phyloP scores from a whole-genome alignment of 1,140 invertebrate species.

The Zaprionus tsacasi region DNA sequence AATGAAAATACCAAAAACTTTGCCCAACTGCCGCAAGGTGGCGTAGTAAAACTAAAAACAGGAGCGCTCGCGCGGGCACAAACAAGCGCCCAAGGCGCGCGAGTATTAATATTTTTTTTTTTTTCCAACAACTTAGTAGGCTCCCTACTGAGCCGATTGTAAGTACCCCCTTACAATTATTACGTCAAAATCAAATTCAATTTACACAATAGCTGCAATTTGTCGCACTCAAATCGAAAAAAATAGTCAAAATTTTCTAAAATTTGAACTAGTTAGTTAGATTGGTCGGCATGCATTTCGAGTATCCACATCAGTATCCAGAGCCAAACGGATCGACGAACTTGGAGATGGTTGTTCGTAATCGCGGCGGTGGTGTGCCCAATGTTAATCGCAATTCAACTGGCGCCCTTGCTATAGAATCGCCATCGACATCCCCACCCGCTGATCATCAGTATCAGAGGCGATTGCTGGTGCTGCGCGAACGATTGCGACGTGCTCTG shows the following conservation, averaged over 20 bases:
- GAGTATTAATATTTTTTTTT: neutral
- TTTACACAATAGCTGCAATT: neutral
- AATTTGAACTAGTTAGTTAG: neutral
- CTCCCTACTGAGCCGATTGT: no score
- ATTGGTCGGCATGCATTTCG: conserved; percentile 35
- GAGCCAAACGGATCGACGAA: neutral
- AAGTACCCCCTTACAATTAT: no score
- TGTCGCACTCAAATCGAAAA: conserved; percentile 21
- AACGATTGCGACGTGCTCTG: conserved; percentile 56
- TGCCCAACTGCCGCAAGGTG: conserved; percentile 19
- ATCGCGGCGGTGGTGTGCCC: conserved; percentile 49
- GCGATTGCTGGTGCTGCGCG: conserved; percentile 48
- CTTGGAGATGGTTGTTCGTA: conserved; percentile 22
- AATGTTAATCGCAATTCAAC: conserved; percentile 2
- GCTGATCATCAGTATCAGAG: conserved; percentile 52
- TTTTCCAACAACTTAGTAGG: neutral
- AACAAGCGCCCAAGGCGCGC: conserved; percentile 18
- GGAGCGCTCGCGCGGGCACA: neutral
- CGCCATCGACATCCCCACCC: neutral
- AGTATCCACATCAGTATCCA: conserved; percentile 18
- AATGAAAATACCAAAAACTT: conserved; percentile 36
- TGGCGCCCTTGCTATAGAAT: neutral
- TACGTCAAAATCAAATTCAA: neutral
- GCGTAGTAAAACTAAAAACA: neutral
- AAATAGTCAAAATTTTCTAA: conserved; percentile 46